Conservation (phyloP, 2,888 invertebrate species). For the Himalopsyche kuldschensis region DNA sequence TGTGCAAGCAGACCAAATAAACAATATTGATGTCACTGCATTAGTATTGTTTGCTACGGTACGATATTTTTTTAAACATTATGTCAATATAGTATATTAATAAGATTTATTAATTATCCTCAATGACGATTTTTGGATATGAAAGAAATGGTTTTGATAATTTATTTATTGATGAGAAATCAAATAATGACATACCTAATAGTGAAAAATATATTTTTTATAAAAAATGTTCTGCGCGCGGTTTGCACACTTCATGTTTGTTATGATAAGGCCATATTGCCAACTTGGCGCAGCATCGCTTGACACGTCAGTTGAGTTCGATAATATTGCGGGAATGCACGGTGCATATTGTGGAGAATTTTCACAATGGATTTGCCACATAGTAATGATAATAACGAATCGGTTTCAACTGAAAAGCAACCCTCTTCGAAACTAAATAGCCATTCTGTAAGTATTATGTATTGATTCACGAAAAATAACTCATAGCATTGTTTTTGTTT, state of each 20-base stretch:
- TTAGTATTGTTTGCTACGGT: too few species aligned
- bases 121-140: too few species aligned
- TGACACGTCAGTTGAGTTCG: conserved; percentile 23
- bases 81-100: too few species aligned
- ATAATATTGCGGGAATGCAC: neutral
- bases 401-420: neutral
- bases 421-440: neutral
- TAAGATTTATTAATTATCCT: too few species aligned
- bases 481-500: conserved; percentile 23
- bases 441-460: conserved; percentile 2
- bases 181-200: neutral
- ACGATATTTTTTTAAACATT: too few species aligned
- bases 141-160: too few species aligned
- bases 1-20: too few species aligned
- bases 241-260: conserved; percentile 3
- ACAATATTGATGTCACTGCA: too few species aligned
- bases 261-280: conserved; percentile 10
- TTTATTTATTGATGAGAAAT: too few species aligned
- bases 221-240: neutral
- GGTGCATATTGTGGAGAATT: neutral
- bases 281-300: conserved; percentile 21
- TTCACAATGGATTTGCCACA: neutral
- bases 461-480: neutral
- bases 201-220: neutral
- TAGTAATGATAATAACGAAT: neutral